Conservation (phyloP, 2,888 invertebrate genomes). For the Reticulitermes lucifugus region DNA sequence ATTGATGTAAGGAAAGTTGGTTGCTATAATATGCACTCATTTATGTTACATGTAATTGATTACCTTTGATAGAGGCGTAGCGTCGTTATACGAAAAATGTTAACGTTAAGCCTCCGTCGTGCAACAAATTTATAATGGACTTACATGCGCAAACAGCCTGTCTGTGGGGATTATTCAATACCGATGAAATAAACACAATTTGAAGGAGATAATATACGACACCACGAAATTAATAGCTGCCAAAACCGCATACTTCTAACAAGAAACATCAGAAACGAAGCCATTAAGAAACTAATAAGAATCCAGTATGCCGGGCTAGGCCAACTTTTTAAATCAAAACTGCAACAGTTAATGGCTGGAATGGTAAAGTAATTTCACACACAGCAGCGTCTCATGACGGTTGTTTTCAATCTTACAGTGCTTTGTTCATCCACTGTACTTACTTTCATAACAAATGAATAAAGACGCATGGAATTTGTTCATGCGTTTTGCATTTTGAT, state of each 20-base stretch:
- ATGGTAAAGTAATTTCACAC: too few relatives aligned
- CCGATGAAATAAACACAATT: background rate
- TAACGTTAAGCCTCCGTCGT: background rate
- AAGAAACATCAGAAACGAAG: background rate
- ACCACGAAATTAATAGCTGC: background rate
- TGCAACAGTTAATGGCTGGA: too few relatives aligned
- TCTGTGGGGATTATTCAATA: background rate
- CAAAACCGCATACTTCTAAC: background rate
- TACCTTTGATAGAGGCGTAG: background rate
- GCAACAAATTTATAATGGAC: background rate
- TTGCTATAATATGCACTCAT: background rate
- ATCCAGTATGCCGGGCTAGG: background rate
- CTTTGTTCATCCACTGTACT: too few relatives aligned
- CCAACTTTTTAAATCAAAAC: background rate
- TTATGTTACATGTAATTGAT: background rate
- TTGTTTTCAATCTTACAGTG: too few relatives aligned
- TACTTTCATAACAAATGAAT: too few relatives aligned
- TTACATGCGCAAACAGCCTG: background rate
- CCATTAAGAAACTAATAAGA: background rate
- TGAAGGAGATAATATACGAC: background rate
- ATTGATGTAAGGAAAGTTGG: background rate
- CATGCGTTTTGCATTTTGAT: too few relatives aligned
- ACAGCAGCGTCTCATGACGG: too few relatives aligned
- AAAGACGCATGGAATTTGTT: too few relatives aligned
- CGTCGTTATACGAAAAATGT: background rate